Evolutionary conservation across 2,797 vertebrate genomes (phyloP).

Genomic region (Tiaroga cobitis): DNA sequence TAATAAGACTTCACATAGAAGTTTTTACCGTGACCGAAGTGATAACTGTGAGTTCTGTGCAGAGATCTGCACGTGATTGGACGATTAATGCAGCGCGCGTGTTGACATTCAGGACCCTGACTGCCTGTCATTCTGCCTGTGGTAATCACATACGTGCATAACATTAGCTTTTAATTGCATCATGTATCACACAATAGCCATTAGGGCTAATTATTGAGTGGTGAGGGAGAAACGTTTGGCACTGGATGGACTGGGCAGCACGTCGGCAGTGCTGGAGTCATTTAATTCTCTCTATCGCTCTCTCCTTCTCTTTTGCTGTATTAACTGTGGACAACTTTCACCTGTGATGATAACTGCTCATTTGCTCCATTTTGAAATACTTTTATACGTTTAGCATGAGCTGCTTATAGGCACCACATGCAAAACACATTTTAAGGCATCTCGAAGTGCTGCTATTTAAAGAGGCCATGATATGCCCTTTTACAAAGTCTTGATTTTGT

Average conservation of each 20-base stretch:
- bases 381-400: neutral
- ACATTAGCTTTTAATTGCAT: conserved; percentile 83
- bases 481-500: too few relatives aligned
- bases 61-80: conserved; percentile 61
- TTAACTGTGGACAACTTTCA: neutral
- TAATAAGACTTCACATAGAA: too few relatives aligned
- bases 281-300: neutral
- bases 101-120: conserved; percentile 47
- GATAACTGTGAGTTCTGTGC: neutral
- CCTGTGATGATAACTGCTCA: neutral
- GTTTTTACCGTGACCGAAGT: too few relatives aligned
- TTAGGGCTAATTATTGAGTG: conserved; percentile 83
- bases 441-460: neutral
- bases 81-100: conserved; percentile 47
- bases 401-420: neutral
- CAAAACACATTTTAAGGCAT: neutral
- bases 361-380: neutral
- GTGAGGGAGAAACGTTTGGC: conserved; percentile 79
- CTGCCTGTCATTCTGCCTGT: conserved; percentile 71
- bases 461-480: neutral
- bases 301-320: neutral
- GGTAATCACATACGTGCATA: conserved; percentile 76
- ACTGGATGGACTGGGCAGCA: conserved; percentile 53
- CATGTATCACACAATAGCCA: conserved; percentile 84
- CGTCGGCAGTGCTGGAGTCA: conserved; percentile 35